phyloP scores from a whole-genome alignment of 2,888 invertebrate species.

The Ichneumoninae sp. region DNA sequence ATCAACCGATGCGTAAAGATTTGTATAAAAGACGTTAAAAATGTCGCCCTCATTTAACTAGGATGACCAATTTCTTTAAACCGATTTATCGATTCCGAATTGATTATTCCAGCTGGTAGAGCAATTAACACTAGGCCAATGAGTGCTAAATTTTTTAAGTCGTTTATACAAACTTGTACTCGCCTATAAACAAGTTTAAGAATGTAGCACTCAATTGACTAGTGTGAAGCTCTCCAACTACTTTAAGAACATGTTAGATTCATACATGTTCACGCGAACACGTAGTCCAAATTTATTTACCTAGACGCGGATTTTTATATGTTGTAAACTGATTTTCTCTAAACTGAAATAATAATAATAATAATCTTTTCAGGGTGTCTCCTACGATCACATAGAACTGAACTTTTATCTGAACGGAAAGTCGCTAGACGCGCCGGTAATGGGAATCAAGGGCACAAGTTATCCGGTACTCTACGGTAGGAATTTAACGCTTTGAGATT shows the following conservation, averaged over 20 bases:
- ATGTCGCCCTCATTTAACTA: no score
- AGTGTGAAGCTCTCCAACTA: not conserved
- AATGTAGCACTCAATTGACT: not conserved
- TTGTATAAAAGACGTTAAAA: no score
- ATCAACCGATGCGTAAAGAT: no score
- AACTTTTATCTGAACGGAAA: conserved; percentile 98
- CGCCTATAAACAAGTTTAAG: no score
- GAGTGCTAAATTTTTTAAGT: no score
- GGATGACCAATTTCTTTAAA: not conserved
- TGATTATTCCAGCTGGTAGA: not conserved
- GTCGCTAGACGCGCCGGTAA: conserved; percentile 92
- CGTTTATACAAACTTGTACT: no score
- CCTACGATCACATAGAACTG: conserved; percentile 98
- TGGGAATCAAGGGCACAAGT: conserved; percentile 95
- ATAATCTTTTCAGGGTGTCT: conserved; percentile 89
- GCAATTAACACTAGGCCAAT: no score
- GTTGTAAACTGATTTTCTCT: no score
- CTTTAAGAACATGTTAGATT: not conserved
- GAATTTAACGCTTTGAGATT: conserved; percentile 66
- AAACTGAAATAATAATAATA: not conserved
- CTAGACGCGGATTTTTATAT: no score
- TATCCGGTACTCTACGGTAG: conserved; percentile 97
- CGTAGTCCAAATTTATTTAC: no score
- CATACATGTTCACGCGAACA: no score
- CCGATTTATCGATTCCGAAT: not conserved